A percentile compares a stretch with the other conserved stretches of the same genome.
Conservation (phyloP, 2,888 invertebrate species). For the Patella caerulea region DNA sequence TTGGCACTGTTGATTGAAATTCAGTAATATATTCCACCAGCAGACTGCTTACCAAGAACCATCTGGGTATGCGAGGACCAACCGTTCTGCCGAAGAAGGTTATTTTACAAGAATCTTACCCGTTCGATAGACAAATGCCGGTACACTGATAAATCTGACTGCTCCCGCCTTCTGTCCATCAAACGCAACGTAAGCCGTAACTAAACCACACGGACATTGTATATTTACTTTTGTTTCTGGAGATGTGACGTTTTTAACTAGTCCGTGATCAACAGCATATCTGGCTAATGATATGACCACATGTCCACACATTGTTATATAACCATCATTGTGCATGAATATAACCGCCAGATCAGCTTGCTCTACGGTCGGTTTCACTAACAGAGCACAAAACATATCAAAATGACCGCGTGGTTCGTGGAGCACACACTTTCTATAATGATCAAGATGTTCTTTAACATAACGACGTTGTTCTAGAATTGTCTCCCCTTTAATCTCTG, state of each 20-base stretch:
- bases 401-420: conserved; percentile 71
- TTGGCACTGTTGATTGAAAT: too few relatives aligned
- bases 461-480: conserved; percentile 66
- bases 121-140: conserved; percentile 64
- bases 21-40: too few relatives aligned
- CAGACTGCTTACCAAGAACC: too few relatives aligned
- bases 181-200: conserved; percentile 57
- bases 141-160: conserved; percentile 69
- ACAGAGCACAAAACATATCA: conserved; percentile 71
- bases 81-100: too few relatives aligned
- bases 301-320: conserved; percentile 72
- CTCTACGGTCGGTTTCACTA: conserved; percentile 61
- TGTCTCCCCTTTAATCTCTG: conserved; percentile 53
- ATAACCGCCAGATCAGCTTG: conserved; percentile 66
- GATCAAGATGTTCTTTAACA: conserved; percentile 54
- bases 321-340: conserved; percentile 71
- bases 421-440: conserved; percentile 65
- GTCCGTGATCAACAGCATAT: conserved; percentile 58
- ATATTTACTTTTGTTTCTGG: conserved; percentile 66
- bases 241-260: conserved; percentile 43
- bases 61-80: too few relatives aligned
- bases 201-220: conserved; percentile 71
- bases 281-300: conserved; percentile 68
- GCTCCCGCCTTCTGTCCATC: conserved; percentile 36
- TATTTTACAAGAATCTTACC: conserved; percentile 45